Evolutionary conservation across 92 coral and sea anemone species (phyloP), one percentile per base, ranked within the genome.

Genomic region (Phenganax stokvisi): DNA sequence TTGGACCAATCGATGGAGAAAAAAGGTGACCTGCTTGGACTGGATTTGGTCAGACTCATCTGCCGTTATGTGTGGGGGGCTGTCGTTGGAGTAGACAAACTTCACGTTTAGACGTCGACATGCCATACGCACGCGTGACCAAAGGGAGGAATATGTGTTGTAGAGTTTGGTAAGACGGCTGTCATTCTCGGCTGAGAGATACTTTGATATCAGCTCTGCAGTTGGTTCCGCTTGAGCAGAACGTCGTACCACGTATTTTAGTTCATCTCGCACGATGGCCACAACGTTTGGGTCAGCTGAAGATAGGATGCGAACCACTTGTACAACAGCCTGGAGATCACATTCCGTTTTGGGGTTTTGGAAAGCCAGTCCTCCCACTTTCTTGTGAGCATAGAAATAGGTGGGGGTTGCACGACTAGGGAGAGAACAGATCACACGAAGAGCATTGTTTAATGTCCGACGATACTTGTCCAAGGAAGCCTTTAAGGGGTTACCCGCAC

Each of bases 301-400:
- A 56, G 83, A 79, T 17, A 79, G 74, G 74, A 79, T 79, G 7
- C 72, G 71, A 17, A 63, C 53, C 13, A 73, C 83, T 62, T 79
- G 83, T 1, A 79, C 83, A 0, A 59, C 28, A 55, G 83, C 63
- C 17, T 63, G 83, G 76, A 79, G 9, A 64, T 79, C 74, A 31
- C 56, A 55, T 79, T 79, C 83, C 31, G 29, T 79, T 51, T 28
- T 44, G 12, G 83, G 83, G 25, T 79, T 73, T 55, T 79, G 83
- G 10, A 79, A 63, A 1, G 71, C 25, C 83, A 79, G 52, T 2
- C 83, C 83, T 0, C 83, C 83, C 12, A 30, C 74, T 27, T 64
- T 59, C 71, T 79, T 79, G 28, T 68, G 71, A 10, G 83, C 73
- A 64, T 25, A 79, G 73, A 79, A 68, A 25, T 63, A 59, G 20